Evolutionary conservation across 1,140 invertebrate genomes (phyloP).

Genomic region (Tribolium madens): DNA sequence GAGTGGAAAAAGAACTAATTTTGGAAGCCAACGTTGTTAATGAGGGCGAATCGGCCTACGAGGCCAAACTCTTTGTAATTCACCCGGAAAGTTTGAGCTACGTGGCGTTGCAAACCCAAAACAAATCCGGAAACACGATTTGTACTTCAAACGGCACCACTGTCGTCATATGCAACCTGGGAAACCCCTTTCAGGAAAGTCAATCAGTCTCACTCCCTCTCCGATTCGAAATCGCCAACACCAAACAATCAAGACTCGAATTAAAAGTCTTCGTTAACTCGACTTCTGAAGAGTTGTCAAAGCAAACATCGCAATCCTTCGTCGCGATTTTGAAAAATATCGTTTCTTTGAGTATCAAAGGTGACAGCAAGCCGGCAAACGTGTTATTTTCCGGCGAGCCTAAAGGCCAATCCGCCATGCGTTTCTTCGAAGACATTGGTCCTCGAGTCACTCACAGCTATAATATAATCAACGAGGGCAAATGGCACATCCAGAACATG

Average conservation of each 20-base stretch:
- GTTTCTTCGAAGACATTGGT: slow-evolving; percentile 87
- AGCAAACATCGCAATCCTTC: slow-evolving; percentile 70
- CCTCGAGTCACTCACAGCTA: slow-evolving; percentile 87
- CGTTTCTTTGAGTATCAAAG: slow-evolving; percentile 85
- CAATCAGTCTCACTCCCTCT: slow-evolving; percentile 74
- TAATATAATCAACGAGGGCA: slow-evolving; percentile 85
- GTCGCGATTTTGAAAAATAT: slow-evolving; percentile 81
- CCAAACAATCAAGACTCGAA: slow-evolving; percentile 76
- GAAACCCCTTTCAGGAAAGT: slow-evolving; percentile 87
- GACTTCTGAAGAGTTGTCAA: slow-evolving; percentile 79
- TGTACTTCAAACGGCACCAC: slow-evolving; percentile 78
- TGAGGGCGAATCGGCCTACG: slow-evolving; percentile 89
- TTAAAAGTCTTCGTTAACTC: slow-evolving; percentile 88
- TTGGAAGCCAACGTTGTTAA: slow-evolving; percentile 84
- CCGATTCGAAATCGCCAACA: slow-evolving; percentile 81
- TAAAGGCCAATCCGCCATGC: slow-evolving; percentile 85
- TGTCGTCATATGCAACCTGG: slow-evolving; percentile 83
- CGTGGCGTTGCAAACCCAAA: slow-evolving; percentile 26
- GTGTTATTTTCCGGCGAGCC: slow-evolving; percentile 88
- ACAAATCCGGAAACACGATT: slow-evolving; percentile 60
- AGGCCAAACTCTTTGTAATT: slow-evolving; percentile 84
- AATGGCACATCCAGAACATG: slow-evolving; percentile 83
- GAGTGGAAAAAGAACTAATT: slow-evolving; percentile 81
- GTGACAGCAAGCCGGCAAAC: slow-evolving; percentile 73
- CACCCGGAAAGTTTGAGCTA: slow-evolving; percentile 86